phyloP scores from a whole-genome alignment of 2,888 invertebrate genomes.

The Carcina quercana region DNA sequence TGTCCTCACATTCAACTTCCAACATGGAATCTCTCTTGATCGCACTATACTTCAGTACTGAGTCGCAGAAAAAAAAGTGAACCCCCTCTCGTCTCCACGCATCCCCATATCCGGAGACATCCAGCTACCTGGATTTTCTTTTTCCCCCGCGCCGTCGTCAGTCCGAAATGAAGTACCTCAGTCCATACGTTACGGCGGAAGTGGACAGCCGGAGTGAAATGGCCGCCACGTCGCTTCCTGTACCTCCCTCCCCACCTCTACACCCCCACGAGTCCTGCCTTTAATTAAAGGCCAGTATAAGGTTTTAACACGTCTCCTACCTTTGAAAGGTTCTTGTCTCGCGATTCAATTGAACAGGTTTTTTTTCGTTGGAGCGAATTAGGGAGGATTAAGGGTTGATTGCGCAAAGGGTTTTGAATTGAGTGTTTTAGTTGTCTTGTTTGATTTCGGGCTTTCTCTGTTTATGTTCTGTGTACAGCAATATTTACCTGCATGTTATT shows the following conservation, averaged over 20 bases:
- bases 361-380: slow-evolving; percentile 29
- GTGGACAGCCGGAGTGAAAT: slow-evolving; percentile 56
- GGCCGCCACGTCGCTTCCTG: slow-evolving; percentile 40
- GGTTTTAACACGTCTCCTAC: slow-evolving; percentile 64
- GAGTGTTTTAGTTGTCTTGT: no score
- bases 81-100: slow-evolving; percentile 31
- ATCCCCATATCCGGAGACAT: slow-evolving; percentile 33
- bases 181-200: slow-evolving; percentile 58
- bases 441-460: slow-evolving; percentile 22
- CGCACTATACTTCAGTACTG: no score
- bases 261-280: slow-evolving; percentile 39
- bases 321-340: slow-evolving; percentile 36
- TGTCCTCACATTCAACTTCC: no score
- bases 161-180: slow-evolving; percentile 62
- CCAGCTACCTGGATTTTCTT: slow-evolving; percentile 47
- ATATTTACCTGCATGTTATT: no score
- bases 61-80: no score
- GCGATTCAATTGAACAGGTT: slow-evolving; percentile 31
- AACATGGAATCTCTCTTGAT: no score
- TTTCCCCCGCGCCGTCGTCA: slow-evolving; percentile 55
- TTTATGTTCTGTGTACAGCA: no score
- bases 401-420: slow-evolving; percentile 25
- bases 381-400: slow-evolving; percentile 26
- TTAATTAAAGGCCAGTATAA: slow-evolving; percentile 69
- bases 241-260: slow-evolving; percentile 16